Base-by-base conservation (phyloP, 2,888 invertebrate species). In the Micoletzkya japonica region DNA sequence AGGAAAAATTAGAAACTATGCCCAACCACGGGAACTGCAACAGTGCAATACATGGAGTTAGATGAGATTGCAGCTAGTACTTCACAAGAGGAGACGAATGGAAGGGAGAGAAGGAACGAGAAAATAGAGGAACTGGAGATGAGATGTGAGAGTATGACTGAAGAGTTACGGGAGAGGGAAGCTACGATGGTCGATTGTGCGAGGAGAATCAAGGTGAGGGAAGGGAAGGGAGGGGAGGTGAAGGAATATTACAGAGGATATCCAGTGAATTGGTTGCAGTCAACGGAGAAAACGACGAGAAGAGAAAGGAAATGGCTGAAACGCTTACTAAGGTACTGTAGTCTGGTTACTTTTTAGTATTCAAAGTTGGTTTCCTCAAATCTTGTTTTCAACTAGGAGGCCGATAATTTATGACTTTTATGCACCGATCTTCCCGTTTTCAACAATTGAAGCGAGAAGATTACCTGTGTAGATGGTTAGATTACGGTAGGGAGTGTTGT, bases 151-250 rank as follows among this genome's bases (percentile, higher is more conserved):
- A 36, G 36, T 36, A 28, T 66, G 28, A n/a, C 14, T 7, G 64
- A 66, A 30, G 64, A 52, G 7, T 20, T 66, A 36, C 54, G 64
- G 28, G 64, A 66, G 54, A 2, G 64, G 2, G 64, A 66, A 26
- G 54, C 36, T 52, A 20, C 54, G 37, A 54, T 54, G 64, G 54
- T 54, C 2, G 64, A 66, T 7, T 66, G 64, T 28, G 64, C 64
- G 14, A 24, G 64, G 28, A 66, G 64, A 32, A 14, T 66, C 17
- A 66, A 66, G 64, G 64, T 66, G 28, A 14, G 32, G 30, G 6
- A 60, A 4, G 28, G 54, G 54, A 20, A 7, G n/a, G 44, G 49
- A 61, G 4, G 4, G 56, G 24, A 14, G 28, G 28, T 26, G n/a
- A n/a, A 24, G 36, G 26, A 59, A n/a, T 10, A 28, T 14, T 20